Evolutionary conservation across 2,888 invertebrate genomes (phyloP).

Genomic region (Epinotia demarniana): DNA sequence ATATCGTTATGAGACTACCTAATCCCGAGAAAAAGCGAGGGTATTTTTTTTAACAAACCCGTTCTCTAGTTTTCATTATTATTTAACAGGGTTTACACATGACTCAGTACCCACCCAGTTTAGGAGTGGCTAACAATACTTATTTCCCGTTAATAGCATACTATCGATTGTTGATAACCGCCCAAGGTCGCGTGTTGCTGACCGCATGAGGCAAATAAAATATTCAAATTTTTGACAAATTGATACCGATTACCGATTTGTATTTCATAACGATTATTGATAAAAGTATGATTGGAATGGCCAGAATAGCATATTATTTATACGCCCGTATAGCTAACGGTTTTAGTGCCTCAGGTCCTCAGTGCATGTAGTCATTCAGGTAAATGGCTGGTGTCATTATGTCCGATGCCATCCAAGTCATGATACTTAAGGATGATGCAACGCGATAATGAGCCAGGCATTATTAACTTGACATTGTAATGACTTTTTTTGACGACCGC

Average conservation of each 20-base stretch:
- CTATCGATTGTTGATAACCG: constrained; percentile 37
- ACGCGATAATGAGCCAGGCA: constrained; percentile 18
- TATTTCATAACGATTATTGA: not conserved
- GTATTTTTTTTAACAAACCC: too few species aligned
- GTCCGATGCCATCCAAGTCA: constrained; percentile 4
- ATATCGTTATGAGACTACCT: too few species aligned
- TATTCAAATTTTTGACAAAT: constrained; percentile 12
- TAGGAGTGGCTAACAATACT: not conserved
- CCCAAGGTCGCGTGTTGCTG: constrained; percentile 33
- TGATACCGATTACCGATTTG: constrained; percentile 4
- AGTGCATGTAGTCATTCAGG: constrained; percentile 15
- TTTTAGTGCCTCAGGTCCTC: too few species aligned
- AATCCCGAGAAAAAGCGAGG: too few species aligned
- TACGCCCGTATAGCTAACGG: not conserved
- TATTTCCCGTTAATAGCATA: constrained; percentile 18
- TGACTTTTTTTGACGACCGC: not conserved
- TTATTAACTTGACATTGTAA: constrained; percentile 17
- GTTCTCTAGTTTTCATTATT: too few species aligned
- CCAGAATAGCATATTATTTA: not conserved
- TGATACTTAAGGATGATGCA: constrained; percentile 24
- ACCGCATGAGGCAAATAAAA: constrained; percentile 7
- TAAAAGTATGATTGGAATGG: not conserved
- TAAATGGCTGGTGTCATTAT: constrained; percentile 17
- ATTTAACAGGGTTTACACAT: not conserved
- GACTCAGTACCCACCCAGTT: not conserved